Evolutionary conservation across 2,113 vertebrate genomes (phyloP).

Genomic region (Anser cygnoides): DNA sequence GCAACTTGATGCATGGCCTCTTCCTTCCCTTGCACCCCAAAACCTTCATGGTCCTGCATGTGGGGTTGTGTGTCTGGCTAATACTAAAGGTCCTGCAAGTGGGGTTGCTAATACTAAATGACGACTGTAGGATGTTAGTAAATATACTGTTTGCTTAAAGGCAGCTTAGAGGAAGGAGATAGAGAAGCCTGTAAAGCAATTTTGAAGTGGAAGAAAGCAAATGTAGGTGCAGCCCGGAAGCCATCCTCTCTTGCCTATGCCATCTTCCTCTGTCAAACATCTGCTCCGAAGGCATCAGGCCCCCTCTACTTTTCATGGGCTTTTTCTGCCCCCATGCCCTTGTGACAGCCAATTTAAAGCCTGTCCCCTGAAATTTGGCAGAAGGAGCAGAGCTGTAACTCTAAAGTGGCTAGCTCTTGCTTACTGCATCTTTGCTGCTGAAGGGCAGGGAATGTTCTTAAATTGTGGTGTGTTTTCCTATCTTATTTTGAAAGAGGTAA

Average conservation of each 20-base stretch:
- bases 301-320: neutral
- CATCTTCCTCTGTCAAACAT: neutral
- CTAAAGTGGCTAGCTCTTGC: neutral
- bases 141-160: neutral
- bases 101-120: neutral
- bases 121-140: neutral
- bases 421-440: neutral
- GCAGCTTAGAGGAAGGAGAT: neutral
- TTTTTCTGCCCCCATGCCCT: neutral
- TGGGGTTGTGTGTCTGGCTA: accelerated
- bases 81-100: neutral
- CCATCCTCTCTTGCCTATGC: neutral
- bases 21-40: neutral
- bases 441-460: neutral
- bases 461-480: neutral
- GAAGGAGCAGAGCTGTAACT: neutral
- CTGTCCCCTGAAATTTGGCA: neutral
- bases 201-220: neutral
- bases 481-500: neutral
- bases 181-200: neutral
- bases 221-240: neutral
- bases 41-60: neutral
- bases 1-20: neutral
- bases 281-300: neutral
- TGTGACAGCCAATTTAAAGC: neutral